phyloP scores from a whole-genome alignment of 2,113 vertebrate species.

The Halichoerus grypus region DNA sequence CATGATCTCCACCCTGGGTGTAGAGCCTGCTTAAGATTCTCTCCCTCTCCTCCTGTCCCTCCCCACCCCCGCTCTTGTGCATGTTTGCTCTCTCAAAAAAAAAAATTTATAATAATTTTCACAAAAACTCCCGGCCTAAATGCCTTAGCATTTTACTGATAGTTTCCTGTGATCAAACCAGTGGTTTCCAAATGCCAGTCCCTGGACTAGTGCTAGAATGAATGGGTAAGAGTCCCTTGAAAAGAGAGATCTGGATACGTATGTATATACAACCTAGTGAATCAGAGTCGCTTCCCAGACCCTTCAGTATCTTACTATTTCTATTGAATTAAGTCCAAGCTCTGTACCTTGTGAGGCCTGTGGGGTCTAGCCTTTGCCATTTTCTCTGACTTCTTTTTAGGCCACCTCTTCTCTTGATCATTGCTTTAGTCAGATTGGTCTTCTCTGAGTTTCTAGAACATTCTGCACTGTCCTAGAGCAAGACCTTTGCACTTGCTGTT shows the following conservation, averaged over 20 bases:
- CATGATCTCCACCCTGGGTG: not conserved
- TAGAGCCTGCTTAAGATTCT: not conserved
- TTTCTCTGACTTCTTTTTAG: not conserved
- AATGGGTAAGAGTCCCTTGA: not conserved
- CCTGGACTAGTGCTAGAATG: not conserved
- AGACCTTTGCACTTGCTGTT: not conserved
- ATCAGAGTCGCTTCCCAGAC: not conserved
- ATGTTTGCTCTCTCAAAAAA: not conserved
- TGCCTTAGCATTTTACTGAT: not conserved
- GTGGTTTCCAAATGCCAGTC: not conserved
- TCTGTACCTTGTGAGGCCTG: not conserved
- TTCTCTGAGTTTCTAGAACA: not conserved
- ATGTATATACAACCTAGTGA: not conserved
- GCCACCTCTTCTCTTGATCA: not conserved
- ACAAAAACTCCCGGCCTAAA: not conserved
- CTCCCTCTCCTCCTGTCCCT: not conserved
- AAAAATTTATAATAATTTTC: not conserved
- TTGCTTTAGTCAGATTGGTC: not conserved
- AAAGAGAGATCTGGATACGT: not conserved
- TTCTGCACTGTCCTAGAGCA: not conserved
- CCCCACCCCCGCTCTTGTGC: not conserved
- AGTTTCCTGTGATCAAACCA: not conserved
- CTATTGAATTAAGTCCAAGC: not conserved
- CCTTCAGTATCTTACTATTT: rapidly evolving
- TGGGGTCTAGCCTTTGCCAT: not conserved